Evolutionary conservation across 2,888 invertebrate genomes (phyloP), one percentile per base, ranked within the genome.

Genomic region (Himalopsyche anomala): DNA sequence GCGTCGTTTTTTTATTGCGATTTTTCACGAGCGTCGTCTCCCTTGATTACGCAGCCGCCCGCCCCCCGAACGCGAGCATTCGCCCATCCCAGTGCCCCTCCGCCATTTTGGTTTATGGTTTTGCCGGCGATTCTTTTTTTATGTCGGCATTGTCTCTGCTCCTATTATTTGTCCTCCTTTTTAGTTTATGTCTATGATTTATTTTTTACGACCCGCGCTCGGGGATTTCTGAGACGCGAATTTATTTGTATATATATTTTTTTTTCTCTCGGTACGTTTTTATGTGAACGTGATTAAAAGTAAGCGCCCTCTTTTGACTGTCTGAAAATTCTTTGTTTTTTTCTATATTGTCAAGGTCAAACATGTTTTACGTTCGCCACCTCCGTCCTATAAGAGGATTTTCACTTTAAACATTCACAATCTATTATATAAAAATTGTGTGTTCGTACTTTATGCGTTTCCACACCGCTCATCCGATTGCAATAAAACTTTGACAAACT

Each of bases 151-250:
- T 88, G 87, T 88, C 84, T 86, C 56, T 80, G 74, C 28, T 86
- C 55, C 84, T 84, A 84, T 86, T 86, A 82, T 80, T 84, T 86
- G 84, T 84, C 82, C 79, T 85, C 84, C 83, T 88, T 88, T 88
- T 88, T 88, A 86, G 86, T 88, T 87, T 88, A 88, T 85, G 86
- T 82, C 86, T 86, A 87, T 88, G 88, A 88, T 88, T 88, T 88
- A 87, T 86, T 88, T 87, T 88, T 87, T 86, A 86, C 55, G 84
- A 56, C 45, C 74, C 19, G 45, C 12, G 74, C 36, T 6, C 74
- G 74, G 15, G 51, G 74, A 74, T 74, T 36, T 74, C 74, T 36
- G 5, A 19, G 69, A 45, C 69, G 19, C 28, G 69, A 28, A 69
- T 69, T 74, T 74, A 74, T 74, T 11, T 36, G 12, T 74, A 15